Base-by-base conservation (phyloP, 2,888 invertebrate genomes). In the Nemoura dubitans region DNA sequence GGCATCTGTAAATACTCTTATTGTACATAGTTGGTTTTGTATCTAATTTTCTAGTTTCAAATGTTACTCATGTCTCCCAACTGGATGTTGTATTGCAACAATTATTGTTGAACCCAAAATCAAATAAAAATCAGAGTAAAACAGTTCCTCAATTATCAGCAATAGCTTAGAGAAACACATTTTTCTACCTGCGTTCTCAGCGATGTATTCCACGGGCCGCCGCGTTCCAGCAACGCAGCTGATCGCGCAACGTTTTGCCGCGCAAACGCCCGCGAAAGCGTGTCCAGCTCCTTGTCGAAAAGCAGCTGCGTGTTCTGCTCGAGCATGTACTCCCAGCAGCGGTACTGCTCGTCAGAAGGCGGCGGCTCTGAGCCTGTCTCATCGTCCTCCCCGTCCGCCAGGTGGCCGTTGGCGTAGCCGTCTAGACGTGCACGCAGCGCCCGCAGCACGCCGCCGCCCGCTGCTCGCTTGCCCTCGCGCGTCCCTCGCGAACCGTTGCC, bases 321-420 rank as follows among this genome's bases (percentile, higher is more conserved):
- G 83, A 97, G 91, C 97, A 97, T 97, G 90, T 97, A 97, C 89
- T 97, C 97, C 97, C 97, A 97, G 90, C 97, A 97, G 90, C 97
- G 96, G 90, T 97, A 97, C 90, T 97, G 97, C 90, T 97, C 97
- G 90, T 97, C 97, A 0, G 96, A 95, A 87, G 95, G 92, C 88
- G 90, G 90, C 0, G 89, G 85, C 43, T 88, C 26, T 90, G 89
- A 10, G 90, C 90, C 5, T 2, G 92, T 92, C 89, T 94, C 94
- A 0, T 91, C 89, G 0, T 91, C 89, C 85, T 90, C 90, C 21
- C 88, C 89, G 59, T 90, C 90, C 2, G 89, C 89, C 59, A 89
- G 81, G 86, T 89, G 88, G 76, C 89, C 89, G 42, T 89, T 88
- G 81, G 83, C 85, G 86, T 88, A 88, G 26, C 86, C 78, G 89